Conservation (phyloP, 2,888 invertebrate species). For the Patella depressa region DNA sequence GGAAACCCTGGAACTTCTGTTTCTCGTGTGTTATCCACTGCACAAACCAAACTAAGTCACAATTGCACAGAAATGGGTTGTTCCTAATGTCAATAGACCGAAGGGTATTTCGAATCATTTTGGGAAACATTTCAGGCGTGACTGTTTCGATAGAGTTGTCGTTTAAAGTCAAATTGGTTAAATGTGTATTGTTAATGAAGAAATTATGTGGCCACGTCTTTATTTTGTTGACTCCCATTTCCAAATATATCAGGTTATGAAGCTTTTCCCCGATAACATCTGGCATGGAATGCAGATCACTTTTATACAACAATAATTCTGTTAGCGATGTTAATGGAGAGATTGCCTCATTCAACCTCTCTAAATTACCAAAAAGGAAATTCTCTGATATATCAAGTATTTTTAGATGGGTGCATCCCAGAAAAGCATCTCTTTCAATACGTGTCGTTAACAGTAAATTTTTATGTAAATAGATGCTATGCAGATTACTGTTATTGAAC, state of each 20-base stretch:
- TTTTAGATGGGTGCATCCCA: background rate
- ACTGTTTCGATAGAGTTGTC: background rate
- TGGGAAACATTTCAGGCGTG: background rate
- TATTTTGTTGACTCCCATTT: background rate
- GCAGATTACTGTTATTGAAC: background rate
- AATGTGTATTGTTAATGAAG: background rate
- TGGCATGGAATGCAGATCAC: background rate
- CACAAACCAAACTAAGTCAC: constrained; percentile 68
- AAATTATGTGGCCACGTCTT: background rate
- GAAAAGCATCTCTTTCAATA: background rate
- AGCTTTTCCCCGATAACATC: background rate
- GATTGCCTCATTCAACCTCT: background rate
- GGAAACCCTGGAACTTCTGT: background rate
- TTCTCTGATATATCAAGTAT: background rate
- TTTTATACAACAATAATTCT: background rate
- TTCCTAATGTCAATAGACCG: constrained; percentile 74
- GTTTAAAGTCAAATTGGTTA: background rate
- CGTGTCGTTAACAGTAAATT: background rate
- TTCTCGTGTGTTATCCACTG: constrained; percentile 27
- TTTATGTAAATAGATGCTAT: background rate
- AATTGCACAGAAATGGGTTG: constrained; percentile 78
- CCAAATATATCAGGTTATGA: background rate
- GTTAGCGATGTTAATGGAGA: background rate
- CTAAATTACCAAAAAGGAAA: background rate
- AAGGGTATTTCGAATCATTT: constrained; percentile 12